Percentiles rank a stretch among this genome's conserved stretches.
Evolutionary conservation across 37 sponge, comb jelly and placozoan species (phyloP).

Genomic region (Axinella damicornis): DNA sequence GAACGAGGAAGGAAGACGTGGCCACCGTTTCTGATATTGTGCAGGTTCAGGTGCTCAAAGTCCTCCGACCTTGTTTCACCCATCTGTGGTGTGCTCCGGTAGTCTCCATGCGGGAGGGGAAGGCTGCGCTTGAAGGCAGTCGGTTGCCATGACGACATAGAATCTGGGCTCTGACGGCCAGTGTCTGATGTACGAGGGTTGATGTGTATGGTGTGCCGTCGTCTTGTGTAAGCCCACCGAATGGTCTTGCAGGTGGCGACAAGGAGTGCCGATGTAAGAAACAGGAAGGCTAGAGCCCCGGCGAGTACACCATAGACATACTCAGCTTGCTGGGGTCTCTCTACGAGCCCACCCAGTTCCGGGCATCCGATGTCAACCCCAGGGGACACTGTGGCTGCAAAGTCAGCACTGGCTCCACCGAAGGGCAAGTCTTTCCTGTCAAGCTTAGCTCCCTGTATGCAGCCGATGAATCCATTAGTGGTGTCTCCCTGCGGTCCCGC

Average conservation of each 20-base stretch:
- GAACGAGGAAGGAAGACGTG: background rate
- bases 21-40: too few relatives aligned
- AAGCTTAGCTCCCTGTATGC: conserved; percentile 60
- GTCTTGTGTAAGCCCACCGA: background rate
- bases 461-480: conserved; percentile 51
- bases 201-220: conserved; percentile 1
- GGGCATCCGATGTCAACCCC: background rate
- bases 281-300: background rate
- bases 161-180: too few relatives aligned
- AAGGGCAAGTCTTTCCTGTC: conserved; percentile 71
- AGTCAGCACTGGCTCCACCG: conserved; percentile 36
- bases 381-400: background rate
- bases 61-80: too few relatives aligned
- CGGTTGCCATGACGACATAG: too few relatives aligned
- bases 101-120: background rate
- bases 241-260: background rate
- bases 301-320: conserved; percentile 10
- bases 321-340: conserved; percentile 2
- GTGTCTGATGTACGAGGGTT: background rate
- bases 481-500: background rate
- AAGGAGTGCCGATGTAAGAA: conserved; percentile 1
- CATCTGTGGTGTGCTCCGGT: conserved; percentile 2
- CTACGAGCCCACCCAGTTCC: background rate
- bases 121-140: background rate
- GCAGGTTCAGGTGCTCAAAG: too few relatives aligned